These are phyloP conservation scores for Netelia fuscicornis DNA, from an alignment of 2,888 invertebrate genomes.

Conservation along the genomic window DNA sequence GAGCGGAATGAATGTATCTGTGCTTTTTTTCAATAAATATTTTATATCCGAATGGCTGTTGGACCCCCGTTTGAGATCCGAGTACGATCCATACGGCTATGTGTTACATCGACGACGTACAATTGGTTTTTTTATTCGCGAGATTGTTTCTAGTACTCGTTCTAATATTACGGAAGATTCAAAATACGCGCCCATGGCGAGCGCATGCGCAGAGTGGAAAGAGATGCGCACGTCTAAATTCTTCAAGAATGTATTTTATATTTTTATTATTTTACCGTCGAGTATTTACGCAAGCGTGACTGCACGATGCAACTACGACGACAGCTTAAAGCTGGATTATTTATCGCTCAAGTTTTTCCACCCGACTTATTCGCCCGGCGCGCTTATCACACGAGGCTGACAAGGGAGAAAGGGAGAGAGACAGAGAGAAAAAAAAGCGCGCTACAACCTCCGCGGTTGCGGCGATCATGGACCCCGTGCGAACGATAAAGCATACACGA, in stretches of 20 bases:
- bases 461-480: slow-evolving; percentile 54
- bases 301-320: slow-evolving; percentile 51
- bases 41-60: too few relatives aligned
- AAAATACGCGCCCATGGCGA: too few relatives aligned
- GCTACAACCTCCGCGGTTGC: slow-evolving; percentile 65
- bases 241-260: background rate
- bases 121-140: slow-evolving; percentile 57
- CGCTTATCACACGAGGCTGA: slow-evolving; percentile 48
- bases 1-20: slow-evolving; percentile 47
- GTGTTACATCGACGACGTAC: slow-evolving; percentile 70
- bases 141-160: slow-evolving; percentile 61
- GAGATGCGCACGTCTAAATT: too few relatives aligned
- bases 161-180: too few relatives aligned
- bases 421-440: slow-evolving; percentile 19
- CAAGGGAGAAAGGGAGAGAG: background rate
- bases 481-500: slow-evolving; percentile 68
- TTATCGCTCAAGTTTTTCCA: slow-evolving; percentile 76
- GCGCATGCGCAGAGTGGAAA: too few relatives aligned
- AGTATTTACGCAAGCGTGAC: slow-evolving; percentile 30
- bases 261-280: slow-evolving; percentile 20
- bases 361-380: slow-evolving; percentile 71
- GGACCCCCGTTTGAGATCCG: too few relatives aligned
- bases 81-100: slow-evolving; percentile 72
- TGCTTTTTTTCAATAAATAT: too few relatives aligned
- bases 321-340: slow-evolving; percentile 73